A percentile compares a stretch with the other conserved stretches of the same genome.
phyloP scores from a whole-genome alignment of 2,888 invertebrate genomes.

The Acanthosoma haemorrhoidale region DNA sequence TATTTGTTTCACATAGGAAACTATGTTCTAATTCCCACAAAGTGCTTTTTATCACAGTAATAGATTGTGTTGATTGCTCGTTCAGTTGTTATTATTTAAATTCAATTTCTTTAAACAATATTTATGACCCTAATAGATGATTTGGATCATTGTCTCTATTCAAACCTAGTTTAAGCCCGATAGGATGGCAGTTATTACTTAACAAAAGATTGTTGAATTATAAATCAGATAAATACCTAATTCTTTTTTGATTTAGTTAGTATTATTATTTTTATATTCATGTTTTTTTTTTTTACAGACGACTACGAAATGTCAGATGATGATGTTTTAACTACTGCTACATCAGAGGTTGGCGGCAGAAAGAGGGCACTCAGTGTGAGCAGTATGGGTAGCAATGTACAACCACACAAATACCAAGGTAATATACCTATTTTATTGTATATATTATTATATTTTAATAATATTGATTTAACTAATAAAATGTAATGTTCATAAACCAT shows the following conservation, averaged over 20 bases:
- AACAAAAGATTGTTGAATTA: not conserved
- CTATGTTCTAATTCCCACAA: not conserved
- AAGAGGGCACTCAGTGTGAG: constrained; percentile 49
- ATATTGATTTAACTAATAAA: no score
- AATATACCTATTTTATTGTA: constrained; percentile 26
- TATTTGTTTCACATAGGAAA: no score
- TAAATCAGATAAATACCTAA: not conserved
- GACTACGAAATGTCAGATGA: constrained; percentile 36
- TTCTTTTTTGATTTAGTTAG: not conserved
- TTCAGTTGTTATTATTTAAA: not conserved
- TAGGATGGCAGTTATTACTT: not conserved
- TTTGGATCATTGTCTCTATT: not conserved
- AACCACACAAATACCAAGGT: constrained; percentile 57
- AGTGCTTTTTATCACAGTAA: not conserved
- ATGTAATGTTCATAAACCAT: no score
- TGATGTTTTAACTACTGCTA: constrained; percentile 42
- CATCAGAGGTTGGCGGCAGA: constrained; percentile 44
- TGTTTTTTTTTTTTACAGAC: constrained; percentile 11
- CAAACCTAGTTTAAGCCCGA: not conserved
- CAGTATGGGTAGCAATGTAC: constrained; percentile 50
- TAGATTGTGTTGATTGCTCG: not conserved
- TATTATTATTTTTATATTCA: not conserved
- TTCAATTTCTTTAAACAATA: not conserved
- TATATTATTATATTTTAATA: no score
- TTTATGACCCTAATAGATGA: not conserved